Evolutionary conservation across 2,797 vertebrate species (phyloP), one percentile per base, ranked within the genome.

Genomic region (Cheirogaleus major): DNA sequence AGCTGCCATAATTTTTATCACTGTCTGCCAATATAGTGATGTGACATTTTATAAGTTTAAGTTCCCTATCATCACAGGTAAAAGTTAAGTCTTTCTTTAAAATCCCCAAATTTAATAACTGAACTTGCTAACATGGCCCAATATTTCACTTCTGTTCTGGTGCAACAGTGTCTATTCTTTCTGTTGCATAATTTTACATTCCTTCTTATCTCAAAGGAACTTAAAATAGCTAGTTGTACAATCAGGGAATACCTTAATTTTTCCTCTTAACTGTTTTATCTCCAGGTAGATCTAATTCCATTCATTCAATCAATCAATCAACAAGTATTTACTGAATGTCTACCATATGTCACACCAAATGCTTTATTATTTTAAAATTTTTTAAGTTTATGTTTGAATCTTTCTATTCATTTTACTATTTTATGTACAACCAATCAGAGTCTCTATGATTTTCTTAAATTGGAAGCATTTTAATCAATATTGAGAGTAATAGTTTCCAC

Each of bases 381-480:
- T 48, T 25, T 12, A 82, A 83, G 22, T 80, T 80, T 38, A 38
- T 88, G 41, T 75, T 75, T 72, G 3, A 73, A 69, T 92, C 7
- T 22, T 90, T 86, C 79, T 23, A 92, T 50, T 93, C 32, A 87
- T 50, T 59, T 91, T 87, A 76, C 43, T 72, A 35, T 87, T 86
- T 45, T 67, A 59, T 55, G 23, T 75, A 32, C 45, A 76, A 13
- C 27, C 14, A 88, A 30, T 27, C 27, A 84, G 5, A 65, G 17
- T 76, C 32, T 85, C 38, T 70, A 27, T 70, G 32, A 79, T 65
- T 93, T 97, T 35, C 59, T 84, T 95, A 89, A 38, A 12, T 70
- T 83, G 41, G 5, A 91, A 88, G 5, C n/a, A 78, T 82, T 94
- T 87, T 85, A 72, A 91, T 78, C 85, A n/a, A 67, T n/a, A 23